Conservation (phyloP, 2,113 vertebrate genomes). For the Heterochromis multidens region DNA sequence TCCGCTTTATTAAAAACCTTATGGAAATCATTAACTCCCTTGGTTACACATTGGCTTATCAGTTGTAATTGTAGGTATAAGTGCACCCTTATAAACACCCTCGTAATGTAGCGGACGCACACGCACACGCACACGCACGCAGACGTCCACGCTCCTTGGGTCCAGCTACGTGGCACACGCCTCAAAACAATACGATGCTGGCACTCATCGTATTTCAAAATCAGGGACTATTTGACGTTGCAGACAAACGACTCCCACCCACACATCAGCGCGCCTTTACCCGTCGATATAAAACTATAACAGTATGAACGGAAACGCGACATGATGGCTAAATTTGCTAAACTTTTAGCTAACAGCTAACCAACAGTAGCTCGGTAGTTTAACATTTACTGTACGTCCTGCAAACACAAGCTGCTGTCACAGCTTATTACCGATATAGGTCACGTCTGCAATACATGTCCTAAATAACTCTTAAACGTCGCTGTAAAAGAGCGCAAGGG, state of each 20-base stretch:
- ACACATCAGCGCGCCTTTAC: rapidly evolving
- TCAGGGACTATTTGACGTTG: neutral
- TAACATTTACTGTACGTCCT: neutral
- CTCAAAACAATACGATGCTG: neutral
- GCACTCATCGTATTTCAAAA: neutral
- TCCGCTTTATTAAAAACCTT: neutral
- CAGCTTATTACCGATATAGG: neutral
- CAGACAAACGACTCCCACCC: neutral
- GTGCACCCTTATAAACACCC: neutral
- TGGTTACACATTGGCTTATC: neutral
- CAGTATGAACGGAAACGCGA: neutral
- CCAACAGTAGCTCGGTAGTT: neutral
- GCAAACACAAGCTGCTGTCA: neutral
- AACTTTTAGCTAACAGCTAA: slow-evolving; percentile 23
- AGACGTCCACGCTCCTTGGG: neutral
- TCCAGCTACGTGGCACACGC: slow-evolving; percentile 63
- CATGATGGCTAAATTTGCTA: neutral
- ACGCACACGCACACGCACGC: neutral
- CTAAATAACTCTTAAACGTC: neutral
- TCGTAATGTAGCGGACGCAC: neutral
- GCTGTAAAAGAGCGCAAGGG: rapidly evolving
- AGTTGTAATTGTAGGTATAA: neutral
- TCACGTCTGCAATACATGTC: rapidly evolving
- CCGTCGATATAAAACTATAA: rapidly evolving
- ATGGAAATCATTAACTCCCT: neutral